These are phyloP conservation scores for Betta splendens DNA, from an alignment of 2,797 vertebrate species.

Conservation along the genomic window DNA sequence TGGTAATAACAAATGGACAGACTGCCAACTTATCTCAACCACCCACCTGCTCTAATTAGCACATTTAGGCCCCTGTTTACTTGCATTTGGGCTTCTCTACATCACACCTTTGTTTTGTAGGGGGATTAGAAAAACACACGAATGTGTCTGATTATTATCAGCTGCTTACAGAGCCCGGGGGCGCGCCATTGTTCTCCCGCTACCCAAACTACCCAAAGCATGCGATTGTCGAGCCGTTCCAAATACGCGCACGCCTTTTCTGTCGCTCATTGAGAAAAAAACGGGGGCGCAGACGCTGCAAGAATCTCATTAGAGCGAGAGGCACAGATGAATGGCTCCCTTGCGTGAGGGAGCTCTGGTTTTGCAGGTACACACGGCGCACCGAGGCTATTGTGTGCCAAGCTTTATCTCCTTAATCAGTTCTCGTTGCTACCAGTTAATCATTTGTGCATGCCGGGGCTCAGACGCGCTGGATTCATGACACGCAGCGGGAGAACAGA, in stretches of 20 bases:
- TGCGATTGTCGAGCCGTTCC: no score
- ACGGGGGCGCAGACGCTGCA: background rate
- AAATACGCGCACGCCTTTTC: background rate
- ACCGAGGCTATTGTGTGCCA: slow-evolving; percentile 64
- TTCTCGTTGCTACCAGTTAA: slow-evolving; percentile 73
- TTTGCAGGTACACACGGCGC: slow-evolving; percentile 65
- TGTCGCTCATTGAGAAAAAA: slow-evolving; percentile 14
- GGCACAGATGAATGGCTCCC: slow-evolving; percentile 48
- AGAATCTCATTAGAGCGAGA: slow-evolving; percentile 23
- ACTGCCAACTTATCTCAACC: no score
- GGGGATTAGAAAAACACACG: no score
- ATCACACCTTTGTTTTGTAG: no score
- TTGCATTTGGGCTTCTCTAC: background rate
- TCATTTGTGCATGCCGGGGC: slow-evolving; percentile 73
- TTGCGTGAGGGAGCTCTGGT: slow-evolving; percentile 67
- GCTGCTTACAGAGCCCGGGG: no score
- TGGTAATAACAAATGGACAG: no score
- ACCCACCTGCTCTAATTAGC: background rate
- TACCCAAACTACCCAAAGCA: no score
- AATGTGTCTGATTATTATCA: background rate
- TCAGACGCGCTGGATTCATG: slow-evolving; percentile 67
- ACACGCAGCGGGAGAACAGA: slow-evolving; percentile 62
- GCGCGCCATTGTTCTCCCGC: no score
- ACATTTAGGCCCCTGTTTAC: background rate
- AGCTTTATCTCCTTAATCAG: slow-evolving; percentile 78